Evolutionary conservation across 37 sponge, comb jelly and placozoan species (phyloP).

Genomic region (Cliona cf. orientalis): DNA sequence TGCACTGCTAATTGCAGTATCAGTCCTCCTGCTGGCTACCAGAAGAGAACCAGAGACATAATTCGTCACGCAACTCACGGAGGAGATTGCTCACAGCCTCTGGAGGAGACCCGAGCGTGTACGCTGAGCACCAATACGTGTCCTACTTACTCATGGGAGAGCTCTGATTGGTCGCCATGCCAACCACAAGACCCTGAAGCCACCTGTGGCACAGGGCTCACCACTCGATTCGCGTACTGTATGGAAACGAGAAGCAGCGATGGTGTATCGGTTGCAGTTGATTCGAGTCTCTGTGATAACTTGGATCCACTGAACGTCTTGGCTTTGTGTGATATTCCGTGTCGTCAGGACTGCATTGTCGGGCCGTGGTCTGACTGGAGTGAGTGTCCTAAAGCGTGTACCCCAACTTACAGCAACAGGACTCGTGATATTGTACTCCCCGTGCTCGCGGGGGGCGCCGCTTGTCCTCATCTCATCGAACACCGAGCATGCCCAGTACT

Average conservation of each 20-base stretch:
- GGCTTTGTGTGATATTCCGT: not conserved
- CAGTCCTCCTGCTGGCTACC: not conserved
- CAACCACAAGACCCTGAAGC: not conserved
- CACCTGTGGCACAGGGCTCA: constrained; percentile 33
- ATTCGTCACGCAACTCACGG: constrained; percentile 16
- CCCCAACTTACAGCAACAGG: constrained; percentile 22
- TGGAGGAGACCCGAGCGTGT: not conserved
- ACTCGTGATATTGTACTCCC: constrained; percentile 12
- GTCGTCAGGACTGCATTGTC: constrained; percentile 31
- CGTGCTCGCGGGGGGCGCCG: not conserved
- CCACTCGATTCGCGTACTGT: constrained; percentile 34
- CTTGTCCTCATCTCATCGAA: constrained; percentile 31
- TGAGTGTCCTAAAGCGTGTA: constrained; percentile 15
- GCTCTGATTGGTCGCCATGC: constrained; percentile 41
- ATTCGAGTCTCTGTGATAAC: not conserved
- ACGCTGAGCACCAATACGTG: not conserved
- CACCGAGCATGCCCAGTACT: constrained; percentile 12
- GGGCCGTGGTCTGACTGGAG: constrained; percentile 34
- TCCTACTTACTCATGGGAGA: constrained; percentile 29
- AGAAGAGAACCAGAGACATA: not conserved
- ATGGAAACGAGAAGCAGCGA: constrained; percentile 4
- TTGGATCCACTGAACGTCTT: not conserved
- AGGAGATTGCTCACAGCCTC: not conserved
- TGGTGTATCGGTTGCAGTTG: not conserved
- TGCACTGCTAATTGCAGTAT: not conserved